phyloP scores from a whole-genome alignment of 1,140 invertebrate genomes.

The Conopomorpha cramerella region DNA sequence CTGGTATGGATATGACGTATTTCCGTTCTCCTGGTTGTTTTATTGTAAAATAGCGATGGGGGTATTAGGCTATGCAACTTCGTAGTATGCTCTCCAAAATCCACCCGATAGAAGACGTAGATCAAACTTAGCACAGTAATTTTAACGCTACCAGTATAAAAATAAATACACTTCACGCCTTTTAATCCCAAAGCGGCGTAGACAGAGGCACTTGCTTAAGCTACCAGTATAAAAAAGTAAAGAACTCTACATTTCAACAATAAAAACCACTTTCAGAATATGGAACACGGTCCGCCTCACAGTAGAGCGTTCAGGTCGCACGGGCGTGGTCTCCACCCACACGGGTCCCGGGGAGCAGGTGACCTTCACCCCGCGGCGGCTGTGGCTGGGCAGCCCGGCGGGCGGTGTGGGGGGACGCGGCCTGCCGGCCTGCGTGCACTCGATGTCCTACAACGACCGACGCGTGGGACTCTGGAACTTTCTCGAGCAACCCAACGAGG shows the following conservation, averaged over 20 bases:
- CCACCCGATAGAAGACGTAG: too few relatives aligned
- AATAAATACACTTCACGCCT: too few relatives aligned
- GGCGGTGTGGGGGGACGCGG: conserved; percentile 56
- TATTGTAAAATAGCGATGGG: too few relatives aligned
- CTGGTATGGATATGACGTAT: too few relatives aligned
- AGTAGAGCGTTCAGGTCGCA: conserved; percentile 22
- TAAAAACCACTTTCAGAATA: conserved; percentile 13
- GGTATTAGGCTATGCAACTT: too few relatives aligned
- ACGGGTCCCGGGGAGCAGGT: conserved; percentile 14
- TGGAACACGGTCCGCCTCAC: conserved; percentile 38
- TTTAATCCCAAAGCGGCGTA: too few relatives aligned
- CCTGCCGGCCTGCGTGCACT: conserved; percentile 77
- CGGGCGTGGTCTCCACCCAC: conserved; percentile 17
- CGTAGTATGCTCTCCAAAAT: too few relatives aligned
- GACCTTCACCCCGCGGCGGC: conserved; percentile 15
- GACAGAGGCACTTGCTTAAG: too few relatives aligned
- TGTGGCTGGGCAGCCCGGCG: conserved; percentile 32
- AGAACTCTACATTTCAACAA: not conserved
- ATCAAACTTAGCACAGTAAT: too few relatives aligned
- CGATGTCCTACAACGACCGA: conserved; percentile 76
- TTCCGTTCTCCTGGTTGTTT: too few relatives aligned
- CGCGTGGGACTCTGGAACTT: conserved; percentile 91
- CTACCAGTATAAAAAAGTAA: too few relatives aligned
- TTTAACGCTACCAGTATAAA: too few relatives aligned
- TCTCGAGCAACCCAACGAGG: conserved; percentile 49